Conservation (phyloP, 1,140 invertebrate species). For the Drosophila mayri region DNA sequence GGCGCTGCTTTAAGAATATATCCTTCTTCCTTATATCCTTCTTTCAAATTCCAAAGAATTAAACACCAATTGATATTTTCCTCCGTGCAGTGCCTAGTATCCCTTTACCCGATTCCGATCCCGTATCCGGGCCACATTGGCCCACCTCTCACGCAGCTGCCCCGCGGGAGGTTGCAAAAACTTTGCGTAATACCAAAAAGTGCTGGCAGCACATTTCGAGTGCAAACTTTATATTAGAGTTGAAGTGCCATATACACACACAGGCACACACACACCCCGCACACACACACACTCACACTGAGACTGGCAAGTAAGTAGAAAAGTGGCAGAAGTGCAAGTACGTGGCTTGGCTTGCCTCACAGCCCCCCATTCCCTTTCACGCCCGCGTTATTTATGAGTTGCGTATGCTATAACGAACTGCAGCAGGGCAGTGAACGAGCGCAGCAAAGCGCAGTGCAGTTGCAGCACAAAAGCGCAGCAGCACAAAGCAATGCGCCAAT, state of each 20-base stretch:
- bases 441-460: conserved; percentile 19
- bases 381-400: conserved; percentile 77
- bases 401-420: conserved; percentile 79
- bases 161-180: conserved; percentile 61
- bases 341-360: conserved; percentile 56
- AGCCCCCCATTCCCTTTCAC: neutral
- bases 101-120: conserved; percentile 1
- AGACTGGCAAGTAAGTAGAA: conserved; percentile 67
- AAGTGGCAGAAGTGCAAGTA: conserved; percentile 73
- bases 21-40: neutral
- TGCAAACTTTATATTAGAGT: conserved; percentile 82
- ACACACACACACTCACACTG: conserved; percentile 29
- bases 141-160: conserved; percentile 43
- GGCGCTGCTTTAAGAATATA: neutral
- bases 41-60: too few relatives aligned
- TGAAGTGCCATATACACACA: conserved; percentile 72
- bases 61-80: neutral
- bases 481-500: conserved; percentile 66
- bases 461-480: conserved; percentile 62
- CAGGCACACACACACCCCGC: conserved; percentile 30
- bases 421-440: conserved; percentile 26
- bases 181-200: conserved; percentile 83
- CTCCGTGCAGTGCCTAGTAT: neutral
- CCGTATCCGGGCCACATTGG: conserved; percentile 18
- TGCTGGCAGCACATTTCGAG: conserved; percentile 81